A percentile compares a stretch with the other conserved stretches of the same genome.
Conservation (phyloP, 2,113 vertebrate genomes). For the Gadus chalcogrammus region DNA sequence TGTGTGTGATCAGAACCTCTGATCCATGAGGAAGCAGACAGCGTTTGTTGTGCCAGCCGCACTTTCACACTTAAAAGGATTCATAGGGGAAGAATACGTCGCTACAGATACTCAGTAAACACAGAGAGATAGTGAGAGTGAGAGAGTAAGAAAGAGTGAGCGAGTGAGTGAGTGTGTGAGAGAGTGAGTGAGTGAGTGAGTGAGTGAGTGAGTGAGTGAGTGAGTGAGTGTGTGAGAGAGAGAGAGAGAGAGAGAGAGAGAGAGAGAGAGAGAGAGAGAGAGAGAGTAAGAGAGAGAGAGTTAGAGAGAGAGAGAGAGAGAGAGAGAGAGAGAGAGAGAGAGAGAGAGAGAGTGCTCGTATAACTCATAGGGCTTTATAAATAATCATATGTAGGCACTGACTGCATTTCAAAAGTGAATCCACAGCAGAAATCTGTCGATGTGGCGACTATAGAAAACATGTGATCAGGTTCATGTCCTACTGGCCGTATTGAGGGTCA, state of each 20-base stretch:
- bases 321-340: not conserved
- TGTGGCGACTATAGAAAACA: not conserved
- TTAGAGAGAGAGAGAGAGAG: not conserved
- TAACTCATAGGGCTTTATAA: not conserved
- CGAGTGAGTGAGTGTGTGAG: not conserved
- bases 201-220: not conserved
- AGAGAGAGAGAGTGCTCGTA: not conserved
- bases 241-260: too few relatives aligned
- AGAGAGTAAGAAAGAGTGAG: not conserved
- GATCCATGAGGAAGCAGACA: too few relatives aligned
- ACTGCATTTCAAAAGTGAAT: not conserved
- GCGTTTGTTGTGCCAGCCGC: too few relatives aligned
- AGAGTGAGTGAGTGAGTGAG: not conserved
- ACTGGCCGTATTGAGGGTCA: too few relatives aligned
- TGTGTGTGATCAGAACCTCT: too few relatives aligned
- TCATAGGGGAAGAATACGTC: too few relatives aligned
- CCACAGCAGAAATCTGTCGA: not conserved
- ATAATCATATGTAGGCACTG: not conserved
- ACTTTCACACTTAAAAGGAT: too few relatives aligned
- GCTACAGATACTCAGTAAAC: too few relatives aligned
- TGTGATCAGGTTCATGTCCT: too few relatives aligned
- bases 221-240: too few relatives aligned
- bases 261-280: too few relatives aligned
- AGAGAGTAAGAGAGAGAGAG: too few relatives aligned
- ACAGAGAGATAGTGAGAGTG: not conserved